Evolutionary conservation across 1,140 invertebrate genomes (phyloP), one percentile per base, ranked within the genome.

Genomic region (Zaprionus tsacasi): DNA sequence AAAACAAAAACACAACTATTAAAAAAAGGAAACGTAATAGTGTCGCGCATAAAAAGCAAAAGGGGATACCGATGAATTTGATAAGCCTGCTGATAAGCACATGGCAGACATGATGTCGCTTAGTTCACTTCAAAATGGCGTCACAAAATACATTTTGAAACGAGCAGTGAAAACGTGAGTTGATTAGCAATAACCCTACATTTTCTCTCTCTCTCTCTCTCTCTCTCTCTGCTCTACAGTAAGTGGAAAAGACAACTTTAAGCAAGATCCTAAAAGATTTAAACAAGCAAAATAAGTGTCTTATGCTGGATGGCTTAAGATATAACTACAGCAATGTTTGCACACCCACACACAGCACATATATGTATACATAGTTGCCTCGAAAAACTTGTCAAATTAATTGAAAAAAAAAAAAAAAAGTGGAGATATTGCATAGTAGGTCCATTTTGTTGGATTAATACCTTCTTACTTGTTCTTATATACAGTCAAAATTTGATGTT

Each of bases 81-180:
- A 88, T 88, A 89, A 88, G 85, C 85, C 75, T 58, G 76, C 78
- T 79, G 85, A 88, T 88, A 88, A 88, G 85, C 35, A 45, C 54
- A 56, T 30, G 68, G 66, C 70, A 81, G 85, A 79, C 85, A 59
- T 36, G 40, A 57, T 25, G 63, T 67, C 70, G 74, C 77, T 81
- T 27, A 64, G 61, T 66, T 81, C 60, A 73, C 74, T 85, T 89
- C 85, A 89, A 88, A 88, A 89, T 88, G 81, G 83, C 85, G 85
- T 89, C 81, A 79, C 81, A 89, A 89, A 89, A 89, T 85, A 89
- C 81, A 88, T 89, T 88, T 88, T 89, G 61, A 81, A 88, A 88
- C 85, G 85, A 88, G 85, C 85, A 88, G 85, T 75, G 85, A 88
- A 88, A 85, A 88, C 85, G 85, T 88, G 85, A 89, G 85, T 89